Percentiles rank a stretch among this genome's conserved stretches.
Evolutionary conservation across 2,888 invertebrate species (phyloP).

Genomic region (Fabriciana adippe): DNA sequence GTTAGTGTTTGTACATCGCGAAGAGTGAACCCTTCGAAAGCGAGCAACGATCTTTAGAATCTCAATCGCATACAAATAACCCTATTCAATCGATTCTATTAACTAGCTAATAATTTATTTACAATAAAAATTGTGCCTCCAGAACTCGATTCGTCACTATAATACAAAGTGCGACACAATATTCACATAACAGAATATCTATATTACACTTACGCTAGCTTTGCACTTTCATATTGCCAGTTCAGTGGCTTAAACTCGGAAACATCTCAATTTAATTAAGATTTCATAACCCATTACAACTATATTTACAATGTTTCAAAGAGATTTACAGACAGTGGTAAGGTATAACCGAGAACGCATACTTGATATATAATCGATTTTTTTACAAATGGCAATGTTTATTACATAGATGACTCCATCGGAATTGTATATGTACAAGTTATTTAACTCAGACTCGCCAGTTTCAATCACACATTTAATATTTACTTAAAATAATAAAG

Average conservation of each 20-base stretch:
- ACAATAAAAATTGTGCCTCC: slow-evolving; percentile 80
- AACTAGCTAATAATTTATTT: slow-evolving; percentile 74
- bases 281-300: slow-evolving; percentile 71
- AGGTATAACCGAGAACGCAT: slow-evolving; percentile 40
- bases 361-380: slow-evolving; percentile 37
- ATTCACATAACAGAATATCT: slow-evolving; percentile 77
- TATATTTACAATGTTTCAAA: slow-evolving; percentile 67
- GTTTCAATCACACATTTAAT: slow-evolving; percentile 9
- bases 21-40: slow-evolving; percentile 44
- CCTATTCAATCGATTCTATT: slow-evolving; percentile 55
- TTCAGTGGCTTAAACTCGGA: slow-evolving; percentile 78
- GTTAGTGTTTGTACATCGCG: slow-evolving; percentile 60
- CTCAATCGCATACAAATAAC: slow-evolving; percentile 42
- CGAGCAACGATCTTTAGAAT: slow-evolving; percentile 47
- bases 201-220: slow-evolving; percentile 78
- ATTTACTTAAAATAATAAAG: slow-evolving; percentile 6
- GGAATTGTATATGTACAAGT: slow-evolving; percentile 42
- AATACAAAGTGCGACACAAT: slow-evolving; percentile 78
- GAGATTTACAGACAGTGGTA: slow-evolving; percentile 59
- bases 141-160: slow-evolving; percentile 72
- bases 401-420: slow-evolving; percentile 53
- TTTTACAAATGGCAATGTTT: slow-evolving; percentile 52
- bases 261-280: slow-evolving; percentile 80
- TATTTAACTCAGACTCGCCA: slow-evolving; percentile 23
- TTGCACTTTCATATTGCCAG: slow-evolving; percentile 80